Evolutionary conservation across 2,113 vertebrate genomes (phyloP), one percentile per base, ranked within the genome.

Genomic region (Bujurquina vittata): DNA sequence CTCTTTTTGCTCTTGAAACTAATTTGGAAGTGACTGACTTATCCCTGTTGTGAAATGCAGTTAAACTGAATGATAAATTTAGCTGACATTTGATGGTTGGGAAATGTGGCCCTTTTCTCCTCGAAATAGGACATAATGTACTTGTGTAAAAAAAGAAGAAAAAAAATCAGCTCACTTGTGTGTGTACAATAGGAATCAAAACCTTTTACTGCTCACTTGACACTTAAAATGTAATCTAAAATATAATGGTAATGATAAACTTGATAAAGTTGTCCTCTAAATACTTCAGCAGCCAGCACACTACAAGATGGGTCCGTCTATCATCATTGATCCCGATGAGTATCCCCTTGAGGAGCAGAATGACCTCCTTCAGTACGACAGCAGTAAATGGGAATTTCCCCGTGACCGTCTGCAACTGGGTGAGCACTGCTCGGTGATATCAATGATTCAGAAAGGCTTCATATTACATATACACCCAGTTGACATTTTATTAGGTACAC

Each of bases 331-430:
- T 92, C 97, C 97, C 0, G 97, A 98, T 40, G 97, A 98, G 92
- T 96, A 97, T 93, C 96, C 97, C 1, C 95, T 98, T 0, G 96
- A 97, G 0, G 97, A 98, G 91, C 98, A 99, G 89, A 97, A 97
- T 15, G 97, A 99, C 1, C 96, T 96, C 3, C 95, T 99, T 35
- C 97, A 97, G 56, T 99, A 98, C 0, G 97, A 99, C 88, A 96
- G 96, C 95, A 98, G 92, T 69, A 98, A 97, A 84, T 99, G 98
- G 98, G 97, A 99, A 93, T 99, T 99, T 93, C 98, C 98, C 1
- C 92, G 97, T 12, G 98, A 99, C 77, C 95, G 97, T 11, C 95
- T 99, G 73, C 95, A 83, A 40, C 90, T 93, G 7, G 94, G 93
- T 94, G 73, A 87, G 89, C 10, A 52, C n/a, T 14, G 2, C 63